A percentile compares a stretch with the other conserved stretches of the same genome.
Conservation (phyloP, 2,797 vertebrate species). For the Pterois miles region DNA sequence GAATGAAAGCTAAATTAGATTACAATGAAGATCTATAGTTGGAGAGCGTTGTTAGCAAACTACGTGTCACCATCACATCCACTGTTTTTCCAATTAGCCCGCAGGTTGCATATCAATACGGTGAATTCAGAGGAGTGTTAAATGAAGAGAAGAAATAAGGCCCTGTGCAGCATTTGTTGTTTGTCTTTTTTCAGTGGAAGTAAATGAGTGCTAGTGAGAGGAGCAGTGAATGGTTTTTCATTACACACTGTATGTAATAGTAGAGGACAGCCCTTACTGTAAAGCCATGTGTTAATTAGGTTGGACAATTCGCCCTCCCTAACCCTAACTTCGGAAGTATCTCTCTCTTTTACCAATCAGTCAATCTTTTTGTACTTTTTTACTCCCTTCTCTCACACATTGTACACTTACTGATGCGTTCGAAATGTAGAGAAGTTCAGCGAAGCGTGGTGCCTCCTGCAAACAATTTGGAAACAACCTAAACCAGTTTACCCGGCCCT, state of each 20-base stretch:
- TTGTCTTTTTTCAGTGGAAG: conserved; percentile 64
- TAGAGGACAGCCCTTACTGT: conserved; percentile 37
- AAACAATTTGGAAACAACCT: conserved; percentile 10
- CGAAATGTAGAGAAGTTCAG: conserved; percentile 62
- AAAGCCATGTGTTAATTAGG: conserved; percentile 60
- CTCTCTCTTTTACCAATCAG: conserved; percentile 53
- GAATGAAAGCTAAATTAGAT: conserved; percentile 9
- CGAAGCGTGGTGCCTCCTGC: conserved; percentile 21
- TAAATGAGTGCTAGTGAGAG: conserved; percentile 43
- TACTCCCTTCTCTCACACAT: conserved; percentile 68
- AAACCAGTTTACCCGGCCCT: background rate
- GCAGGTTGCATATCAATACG: conserved; percentile 69
- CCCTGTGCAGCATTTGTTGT: conserved; percentile 45
- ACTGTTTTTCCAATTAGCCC: conserved; percentile 18
- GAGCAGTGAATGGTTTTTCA: conserved; percentile 51
- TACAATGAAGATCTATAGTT: conserved; percentile 9
- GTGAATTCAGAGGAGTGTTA: background rate
- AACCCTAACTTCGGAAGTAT: conserved; percentile 25
- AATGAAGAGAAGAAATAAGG: conserved; percentile 8
- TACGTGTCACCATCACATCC: conserved; percentile 28
- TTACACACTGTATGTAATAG: conserved; percentile 42
- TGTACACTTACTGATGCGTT: conserved; percentile 41
- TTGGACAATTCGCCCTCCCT: conserved; percentile 43
- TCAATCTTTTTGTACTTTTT: conserved; percentile 81
- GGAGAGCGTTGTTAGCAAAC: conserved; percentile 31